These are phyloP conservation scores for Brassicogethes aeneus DNA, from an alignment of 2,888 invertebrate species.

Conservation along the genomic window DNA sequence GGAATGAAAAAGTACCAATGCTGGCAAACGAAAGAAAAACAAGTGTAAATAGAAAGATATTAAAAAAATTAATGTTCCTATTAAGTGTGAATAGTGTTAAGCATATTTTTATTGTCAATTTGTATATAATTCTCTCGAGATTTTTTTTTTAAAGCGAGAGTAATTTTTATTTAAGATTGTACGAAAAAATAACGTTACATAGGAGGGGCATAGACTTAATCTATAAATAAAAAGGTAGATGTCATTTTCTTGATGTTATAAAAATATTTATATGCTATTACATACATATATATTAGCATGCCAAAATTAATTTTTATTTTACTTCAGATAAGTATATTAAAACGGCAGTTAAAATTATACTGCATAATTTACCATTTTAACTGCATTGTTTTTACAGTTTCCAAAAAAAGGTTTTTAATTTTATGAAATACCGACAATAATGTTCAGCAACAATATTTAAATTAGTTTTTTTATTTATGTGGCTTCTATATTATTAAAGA, in stretches of 20 bases:
- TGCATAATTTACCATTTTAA: neutral
- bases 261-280: constrained; percentile 4
- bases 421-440: too few species aligned
- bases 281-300: constrained; percentile 8
- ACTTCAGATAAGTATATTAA: too few species aligned
- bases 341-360: neutral
- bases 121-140: constrained; percentile 4
- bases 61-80: constrained; percentile 31
- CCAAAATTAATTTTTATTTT: neutral
- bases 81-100: constrained; percentile 27
- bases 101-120: constrained; percentile 22
- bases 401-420: too few species aligned
- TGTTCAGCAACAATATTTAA: too few species aligned
- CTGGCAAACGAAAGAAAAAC: constrained; percentile 1
- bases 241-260: constrained; percentile 27
- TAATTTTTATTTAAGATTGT: neutral
- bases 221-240: constrained; percentile 26
- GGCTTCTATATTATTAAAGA: too few species aligned
- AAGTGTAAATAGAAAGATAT: constrained; percentile 22
- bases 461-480: too few species aligned
- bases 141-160: neutral
- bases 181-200: constrained; percentile 10
- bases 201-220: constrained; percentile 41
- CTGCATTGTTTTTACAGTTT: neutral
- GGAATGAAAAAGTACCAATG: neutral